phyloP scores from a whole-genome alignment of 2,113 vertebrate species.

The Sander lucioperca region DNA sequence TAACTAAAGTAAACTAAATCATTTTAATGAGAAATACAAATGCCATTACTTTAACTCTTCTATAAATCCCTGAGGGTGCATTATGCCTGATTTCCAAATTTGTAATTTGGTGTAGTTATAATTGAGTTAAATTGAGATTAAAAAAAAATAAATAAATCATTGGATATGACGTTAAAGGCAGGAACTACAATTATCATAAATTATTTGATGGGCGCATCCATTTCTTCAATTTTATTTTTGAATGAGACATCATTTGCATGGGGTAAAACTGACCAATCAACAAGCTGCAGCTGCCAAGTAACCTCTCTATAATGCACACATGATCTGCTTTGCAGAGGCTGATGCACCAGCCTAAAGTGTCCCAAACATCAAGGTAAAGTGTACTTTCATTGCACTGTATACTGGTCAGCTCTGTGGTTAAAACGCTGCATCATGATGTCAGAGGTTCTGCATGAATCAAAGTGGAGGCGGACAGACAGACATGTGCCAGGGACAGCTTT shows the following conservation, averaged over 20 bases:
- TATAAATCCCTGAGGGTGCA: background rate
- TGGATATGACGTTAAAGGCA: too few species aligned
- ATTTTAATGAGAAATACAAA: background rate
- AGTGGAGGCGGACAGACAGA: slow-evolving; percentile 13
- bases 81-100: too few species aligned
- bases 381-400: background rate
- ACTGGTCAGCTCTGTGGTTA: slow-evolving; percentile 3
- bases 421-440: slow-evolving; percentile 29
- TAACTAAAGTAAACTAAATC: slow-evolving; percentile 19
- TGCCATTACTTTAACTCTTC: background rate
- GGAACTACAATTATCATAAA: background rate
- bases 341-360: background rate
- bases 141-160: background rate
- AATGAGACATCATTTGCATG: background rate
- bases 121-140: background rate
- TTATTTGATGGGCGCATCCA: too few species aligned
- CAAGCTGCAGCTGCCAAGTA: background rate
- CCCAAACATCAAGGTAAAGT: background rate
- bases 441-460: slow-evolving; percentile 30
- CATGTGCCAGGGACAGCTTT: slow-evolving; percentile 22
- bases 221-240: background rate
- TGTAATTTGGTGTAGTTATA: background rate
- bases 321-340: background rate
- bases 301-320: background rate
- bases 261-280: background rate